Evolutionary conservation across 2,113 vertebrate species (phyloP), one percentile per base, ranked within the genome.

Genomic region (Dascyllus trimaculatus): DNA sequence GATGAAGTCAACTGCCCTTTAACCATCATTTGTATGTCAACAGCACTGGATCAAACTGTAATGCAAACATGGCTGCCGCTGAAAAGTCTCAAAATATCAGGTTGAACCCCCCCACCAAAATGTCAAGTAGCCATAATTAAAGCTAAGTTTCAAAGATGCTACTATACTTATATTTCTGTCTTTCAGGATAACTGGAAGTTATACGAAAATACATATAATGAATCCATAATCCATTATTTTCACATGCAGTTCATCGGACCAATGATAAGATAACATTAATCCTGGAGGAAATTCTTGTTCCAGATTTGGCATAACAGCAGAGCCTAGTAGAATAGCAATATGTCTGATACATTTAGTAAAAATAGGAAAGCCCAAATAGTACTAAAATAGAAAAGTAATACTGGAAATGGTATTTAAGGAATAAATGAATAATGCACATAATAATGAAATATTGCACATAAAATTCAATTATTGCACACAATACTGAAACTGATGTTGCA

Each of bases 51-150:
- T 43, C 5, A 38, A 13, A 38, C 22, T 52, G n/a, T 21, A n/a
- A 19, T 32, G 26, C 43, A 32, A 52, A 64, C 48, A 69, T 69
- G 56, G 17, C 58, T 56, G 62, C 52, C 11, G 29, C 18, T 53
- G 2, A 11, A 8, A 60, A 40, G 26, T 18, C 40, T 43, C 18
- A 11, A 59, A 67, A 70, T 45, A 19, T 72, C 8, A 19, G 38
- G 11, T 32, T 60, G 0, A 35, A n/a, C 13, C 8, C 11, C 8
- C 14, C 24, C 24, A 57, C 24, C 24, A 57, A 51, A 14, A 15
- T 67, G 18, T 11, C 9, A 22, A 5, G 45, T 17, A 17, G 11
- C 6, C 13, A 2, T 43, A 3, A 3, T 40, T 40, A 2, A 40
- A 5, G 14, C 40, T 9, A 43, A 7, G 11, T 46, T 59, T 19